Evolutionary conservation across 2,113 vertebrate species (phyloP), one percentile per base, ranked within the genome.

Genomic region (Emydura subglobosa): DNA sequence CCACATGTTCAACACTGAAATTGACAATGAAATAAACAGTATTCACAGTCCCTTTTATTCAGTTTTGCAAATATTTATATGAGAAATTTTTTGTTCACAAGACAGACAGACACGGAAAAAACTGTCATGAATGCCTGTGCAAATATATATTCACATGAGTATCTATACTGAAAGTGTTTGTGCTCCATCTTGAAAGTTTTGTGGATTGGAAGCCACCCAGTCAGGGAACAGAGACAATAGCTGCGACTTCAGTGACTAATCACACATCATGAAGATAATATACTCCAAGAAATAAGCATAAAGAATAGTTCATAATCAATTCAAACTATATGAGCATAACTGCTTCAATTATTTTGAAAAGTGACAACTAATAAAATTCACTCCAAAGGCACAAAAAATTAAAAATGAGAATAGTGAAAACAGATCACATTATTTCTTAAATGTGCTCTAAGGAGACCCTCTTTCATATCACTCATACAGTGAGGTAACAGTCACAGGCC

Each of bases 1-100:
- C 51, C 65, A 22, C 51, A 50, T 49, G 87, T 86, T 78, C 88
- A 5, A 27, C 72, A 85, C 53, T 95, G 79, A 84, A 54, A 89
- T 55, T 65, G 21, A 76, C 49, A 93, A 88, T 74, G 54, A 17
- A 3, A 11, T 12, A n/a, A 96, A 79, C 25, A 85, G 89, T 57
- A 57, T 27, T 27, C 42, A 79, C 6, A 74, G 27, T 11, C 50
- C 59, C 81, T 96, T 90, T 16, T 31, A 5, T 83, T 83, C 65
- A 19, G 27, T 49, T 95, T 76, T 31, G 65, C 53, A 27, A 49
- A 13, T 47, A 86, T 65, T 21, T 82, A 44, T 13, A 87, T 44
- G 53, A 72, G 25, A 49, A 54, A 2, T 10, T 65, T 86, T 91
- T 80, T 31, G 39, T 34, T 91, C 78, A 86, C 39, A 78, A 25